phyloP scores from a whole-genome alignment of 2,888 invertebrate genomes.

The Oxycera nigricornis region DNA sequence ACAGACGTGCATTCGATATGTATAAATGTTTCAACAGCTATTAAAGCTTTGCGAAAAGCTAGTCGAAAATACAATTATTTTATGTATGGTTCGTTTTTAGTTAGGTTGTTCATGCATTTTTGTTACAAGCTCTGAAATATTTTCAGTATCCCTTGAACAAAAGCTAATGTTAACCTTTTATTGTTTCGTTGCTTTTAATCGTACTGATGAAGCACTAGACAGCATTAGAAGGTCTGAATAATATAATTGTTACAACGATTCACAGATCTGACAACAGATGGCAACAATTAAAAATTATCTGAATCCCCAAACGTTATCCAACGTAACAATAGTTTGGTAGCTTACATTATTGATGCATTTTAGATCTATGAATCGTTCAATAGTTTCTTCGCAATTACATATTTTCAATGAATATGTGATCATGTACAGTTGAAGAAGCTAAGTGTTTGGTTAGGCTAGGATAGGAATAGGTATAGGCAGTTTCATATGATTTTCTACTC shows the following conservation, averaged over 20 bases:
- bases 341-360: too few relatives aligned
- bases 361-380: too few relatives aligned
- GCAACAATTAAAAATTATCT: too few relatives aligned
- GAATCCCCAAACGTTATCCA: too few relatives aligned
- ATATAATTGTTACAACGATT: too few relatives aligned
- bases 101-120: slow-evolving; percentile 26
- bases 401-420: too few relatives aligned
- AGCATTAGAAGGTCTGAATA: neutral
- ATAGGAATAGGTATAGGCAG: neutral
- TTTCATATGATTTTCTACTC: slow-evolving; percentile 20
- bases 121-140: neutral
- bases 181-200: neutral
- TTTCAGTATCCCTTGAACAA: neutral
- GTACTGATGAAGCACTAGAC: slow-evolving; percentile 17
- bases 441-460: slow-evolving; percentile 9
- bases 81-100: neutral
- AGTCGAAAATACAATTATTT: slow-evolving; percentile 3
- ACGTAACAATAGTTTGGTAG: too few relatives aligned
- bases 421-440: too few relatives aligned
- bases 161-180: neutral
- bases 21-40: too few relatives aligned
- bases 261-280: too few relatives aligned
- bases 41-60: neutral
- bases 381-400: too few relatives aligned
- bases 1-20: too few relatives aligned